phyloP scores from a whole-genome alignment of 2,888 invertebrate species.

The Hypena proboscidalis region DNA sequence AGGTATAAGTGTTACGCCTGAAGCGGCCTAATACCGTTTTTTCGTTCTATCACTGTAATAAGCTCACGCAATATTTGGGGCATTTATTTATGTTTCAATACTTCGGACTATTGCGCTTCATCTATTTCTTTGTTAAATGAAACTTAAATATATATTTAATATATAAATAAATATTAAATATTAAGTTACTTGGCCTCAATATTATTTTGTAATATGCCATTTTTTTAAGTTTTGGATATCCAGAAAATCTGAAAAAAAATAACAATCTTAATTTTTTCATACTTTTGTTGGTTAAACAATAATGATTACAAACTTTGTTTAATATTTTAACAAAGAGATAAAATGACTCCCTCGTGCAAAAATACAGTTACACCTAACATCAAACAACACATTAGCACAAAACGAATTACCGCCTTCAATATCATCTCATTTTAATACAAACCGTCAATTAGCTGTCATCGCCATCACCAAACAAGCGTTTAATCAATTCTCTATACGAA shows the following conservation, averaged over 20 bases:
- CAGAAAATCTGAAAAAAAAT: no score
- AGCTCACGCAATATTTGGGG: slow-evolving; percentile 32
- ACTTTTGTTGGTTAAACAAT: no score
- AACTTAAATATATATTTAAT: no score
- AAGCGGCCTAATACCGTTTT: slow-evolving; percentile 33
- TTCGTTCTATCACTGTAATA: slow-evolving; percentile 22
- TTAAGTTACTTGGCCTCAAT: no score
- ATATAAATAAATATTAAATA: no score
- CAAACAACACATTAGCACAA: slow-evolving; percentile 18
- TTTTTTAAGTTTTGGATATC: no score
- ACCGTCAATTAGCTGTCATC: slow-evolving; percentile 53
- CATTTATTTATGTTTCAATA: slow-evolving; percentile 3
- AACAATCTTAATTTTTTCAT: no score
- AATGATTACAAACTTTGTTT: no score
- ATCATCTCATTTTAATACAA: slow-evolving; percentile 42
- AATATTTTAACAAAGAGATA: no score
- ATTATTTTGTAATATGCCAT: no score
- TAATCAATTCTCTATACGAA: slow-evolving; percentile 72
- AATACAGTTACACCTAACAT: no score
- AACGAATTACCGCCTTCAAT: slow-evolving; percentile 23
- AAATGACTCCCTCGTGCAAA: no score
- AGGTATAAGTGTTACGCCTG: slow-evolving; percentile 33
- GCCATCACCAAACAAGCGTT: slow-evolving; percentile 58
- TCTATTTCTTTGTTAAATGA: neutral
- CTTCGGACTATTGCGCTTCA: neutral